These are phyloP conservation scores for Machimus atricapillus DNA, from an alignment of 2,888 invertebrate species.

Conservation along the genomic window DNA sequence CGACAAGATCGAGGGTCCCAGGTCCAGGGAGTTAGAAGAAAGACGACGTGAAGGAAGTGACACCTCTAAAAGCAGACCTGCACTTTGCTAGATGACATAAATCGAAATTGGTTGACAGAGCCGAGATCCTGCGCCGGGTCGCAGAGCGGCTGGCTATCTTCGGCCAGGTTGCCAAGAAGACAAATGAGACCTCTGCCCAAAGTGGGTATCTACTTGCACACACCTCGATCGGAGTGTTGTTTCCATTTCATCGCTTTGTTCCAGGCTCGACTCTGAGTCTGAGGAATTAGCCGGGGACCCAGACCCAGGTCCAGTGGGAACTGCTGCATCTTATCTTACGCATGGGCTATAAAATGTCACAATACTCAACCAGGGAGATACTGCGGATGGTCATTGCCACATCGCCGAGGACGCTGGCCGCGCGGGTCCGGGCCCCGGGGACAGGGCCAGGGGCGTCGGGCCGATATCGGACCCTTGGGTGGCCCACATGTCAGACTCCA, in stretches of 20 bases:
- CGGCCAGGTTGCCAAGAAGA: constrained; percentile 26
- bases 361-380: constrained; percentile 44
- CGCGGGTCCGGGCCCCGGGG: constrained; percentile 4
- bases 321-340: constrained; percentile 46
- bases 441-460: constrained; percentile 11
- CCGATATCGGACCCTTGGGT: constrained; percentile 61
- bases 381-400: constrained; percentile 24
- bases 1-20: background rate
- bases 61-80: constrained; percentile 45
- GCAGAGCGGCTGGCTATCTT: constrained; percentile 14
- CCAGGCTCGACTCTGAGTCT: background rate
- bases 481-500: constrained; percentile 63
- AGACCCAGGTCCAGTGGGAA: constrained; percentile 23
- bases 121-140: constrained; percentile 41
- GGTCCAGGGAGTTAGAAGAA: background rate
- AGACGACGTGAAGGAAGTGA: constrained; percentile 36
- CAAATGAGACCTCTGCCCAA: constrained; percentile 17
- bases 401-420: constrained; percentile 41
- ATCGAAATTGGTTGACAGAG: constrained; percentile 44
- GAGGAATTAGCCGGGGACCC: constrained; percentile 24
- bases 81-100: constrained; percentile 45
- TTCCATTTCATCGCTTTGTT: constrained; percentile 32
- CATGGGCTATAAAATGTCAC: constrained; percentile 49
- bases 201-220: constrained; percentile 29
- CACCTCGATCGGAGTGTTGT: constrained; percentile 14